These are phyloP conservation scores for Plemyria rubiginata DNA, from an alignment of 2,888 invertebrate genomes.

Conservation along the genomic window DNA sequence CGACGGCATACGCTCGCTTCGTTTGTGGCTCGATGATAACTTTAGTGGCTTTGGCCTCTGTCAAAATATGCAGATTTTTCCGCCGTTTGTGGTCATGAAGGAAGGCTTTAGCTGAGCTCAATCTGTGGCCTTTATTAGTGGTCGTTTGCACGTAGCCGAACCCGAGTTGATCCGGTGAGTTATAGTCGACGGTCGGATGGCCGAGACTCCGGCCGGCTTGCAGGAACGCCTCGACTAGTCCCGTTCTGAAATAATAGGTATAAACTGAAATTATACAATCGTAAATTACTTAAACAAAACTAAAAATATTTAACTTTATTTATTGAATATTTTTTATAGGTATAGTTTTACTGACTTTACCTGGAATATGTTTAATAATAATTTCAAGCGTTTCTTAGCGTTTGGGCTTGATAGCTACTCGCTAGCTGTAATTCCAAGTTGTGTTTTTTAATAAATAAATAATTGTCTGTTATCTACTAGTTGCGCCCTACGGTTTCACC, in stretches of 20 bases:
- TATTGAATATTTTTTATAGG: too few species aligned
- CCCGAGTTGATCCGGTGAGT: conserved; percentile 86
- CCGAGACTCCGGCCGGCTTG: conserved; percentile 85
- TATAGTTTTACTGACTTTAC: too few species aligned
- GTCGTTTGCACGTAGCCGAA: conserved; percentile 82
- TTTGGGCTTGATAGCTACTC: too few species aligned
- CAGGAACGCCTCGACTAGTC: conserved; percentile 83
- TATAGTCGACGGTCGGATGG: conserved; percentile 85
- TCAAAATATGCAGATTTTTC: conserved; percentile 85
- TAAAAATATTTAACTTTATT: too few species aligned
- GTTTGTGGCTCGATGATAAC: conserved; percentile 79
- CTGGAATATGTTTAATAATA: too few species aligned
- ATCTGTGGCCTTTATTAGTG: conserved; percentile 86
- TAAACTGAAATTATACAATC: conserved; percentile 37
- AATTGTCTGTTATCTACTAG: too few species aligned
- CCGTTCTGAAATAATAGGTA: conserved; percentile 66
- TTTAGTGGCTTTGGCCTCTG: conserved; percentile 72
- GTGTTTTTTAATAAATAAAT: too few species aligned
- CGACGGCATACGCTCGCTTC: conserved; percentile 88
- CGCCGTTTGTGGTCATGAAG: conserved; percentile 86
- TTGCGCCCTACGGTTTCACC: too few species aligned
- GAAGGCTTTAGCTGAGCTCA: conserved; percentile 88
- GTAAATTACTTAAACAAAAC: background rate
- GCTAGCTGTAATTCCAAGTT: too few species aligned
- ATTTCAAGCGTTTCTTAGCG: too few species aligned